phyloP scores from a whole-genome alignment of 2,113 vertebrate genomes.

The Lonchura striata region DNA sequence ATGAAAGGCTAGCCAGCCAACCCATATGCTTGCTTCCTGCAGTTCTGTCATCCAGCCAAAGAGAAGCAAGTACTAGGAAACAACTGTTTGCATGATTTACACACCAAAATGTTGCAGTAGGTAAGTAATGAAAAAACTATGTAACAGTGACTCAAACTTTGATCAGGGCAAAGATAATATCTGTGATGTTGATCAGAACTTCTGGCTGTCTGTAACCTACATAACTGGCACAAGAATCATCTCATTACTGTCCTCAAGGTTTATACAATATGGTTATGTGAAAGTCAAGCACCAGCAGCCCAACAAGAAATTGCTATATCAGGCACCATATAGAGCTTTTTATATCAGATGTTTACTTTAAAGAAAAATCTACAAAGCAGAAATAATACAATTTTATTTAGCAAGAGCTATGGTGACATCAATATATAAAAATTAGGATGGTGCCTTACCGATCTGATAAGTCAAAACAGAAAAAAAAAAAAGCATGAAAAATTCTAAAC shows the following conservation, averaged over 20 bases:
- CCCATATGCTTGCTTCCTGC: accelerated
- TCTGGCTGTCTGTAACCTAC: neutral
- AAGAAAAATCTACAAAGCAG: neutral
- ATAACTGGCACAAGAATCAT: neutral
- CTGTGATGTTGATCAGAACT: neutral
- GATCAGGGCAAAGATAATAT: neutral
- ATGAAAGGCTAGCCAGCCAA: neutral
- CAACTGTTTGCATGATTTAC: neutral
- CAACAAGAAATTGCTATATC: neutral
- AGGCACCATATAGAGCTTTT: neutral
- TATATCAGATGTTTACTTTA: neutral
- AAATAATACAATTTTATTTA: neutral
- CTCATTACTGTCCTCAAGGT: neutral
- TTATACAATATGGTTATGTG: neutral
- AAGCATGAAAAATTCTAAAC: constrained; percentile 19
- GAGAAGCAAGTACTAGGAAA: neutral
- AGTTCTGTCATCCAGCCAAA: neutral
- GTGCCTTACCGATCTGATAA: neutral
- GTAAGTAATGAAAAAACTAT: neutral
- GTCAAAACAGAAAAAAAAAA: neutral
- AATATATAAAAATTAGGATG: neutral
- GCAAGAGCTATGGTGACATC: neutral
- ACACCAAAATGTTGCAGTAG: neutral
- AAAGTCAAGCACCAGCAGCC: neutral
- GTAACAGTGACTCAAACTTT: neutral